phyloP scores from a whole-genome alignment of 2,888 invertebrate genomes.

The Nephrotoma flavescens region DNA sequence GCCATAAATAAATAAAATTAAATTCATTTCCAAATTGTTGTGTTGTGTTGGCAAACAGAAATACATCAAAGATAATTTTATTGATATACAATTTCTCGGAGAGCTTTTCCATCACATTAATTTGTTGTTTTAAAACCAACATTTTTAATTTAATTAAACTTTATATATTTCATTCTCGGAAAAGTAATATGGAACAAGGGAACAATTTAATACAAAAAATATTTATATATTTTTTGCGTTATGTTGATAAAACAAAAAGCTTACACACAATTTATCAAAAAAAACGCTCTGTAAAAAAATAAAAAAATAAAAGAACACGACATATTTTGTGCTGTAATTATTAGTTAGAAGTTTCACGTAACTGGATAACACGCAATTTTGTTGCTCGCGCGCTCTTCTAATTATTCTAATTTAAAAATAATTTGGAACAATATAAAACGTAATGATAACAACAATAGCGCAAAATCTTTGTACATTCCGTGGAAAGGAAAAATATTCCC shows the following conservation, averaged over 20 bases:
- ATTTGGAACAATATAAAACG: not conserved
- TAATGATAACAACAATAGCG: too few relatives aligned
- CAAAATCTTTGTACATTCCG: not conserved
- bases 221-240: not conserved
- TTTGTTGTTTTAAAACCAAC: not conserved
- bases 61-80: not conserved
- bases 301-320: not conserved
- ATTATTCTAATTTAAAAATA: not conserved
- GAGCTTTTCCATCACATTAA: not conserved
- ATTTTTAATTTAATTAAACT: not conserved
- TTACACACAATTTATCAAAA: not conserved
- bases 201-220: not conserved
- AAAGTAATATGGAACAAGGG: not conserved
- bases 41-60: not conserved
- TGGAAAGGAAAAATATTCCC: not conserved
- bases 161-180: not conserved
- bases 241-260: not conserved
- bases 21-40: not conserved
- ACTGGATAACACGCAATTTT: not conserved
- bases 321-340: not conserved
- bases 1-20: not conserved
- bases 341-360: not conserved
- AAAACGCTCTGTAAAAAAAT: not conserved
- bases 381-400: not conserved
- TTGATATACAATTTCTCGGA: not conserved